Conservation (phyloP, 2,888 invertebrate genomes). For the Alloplasta piceator region DNA sequence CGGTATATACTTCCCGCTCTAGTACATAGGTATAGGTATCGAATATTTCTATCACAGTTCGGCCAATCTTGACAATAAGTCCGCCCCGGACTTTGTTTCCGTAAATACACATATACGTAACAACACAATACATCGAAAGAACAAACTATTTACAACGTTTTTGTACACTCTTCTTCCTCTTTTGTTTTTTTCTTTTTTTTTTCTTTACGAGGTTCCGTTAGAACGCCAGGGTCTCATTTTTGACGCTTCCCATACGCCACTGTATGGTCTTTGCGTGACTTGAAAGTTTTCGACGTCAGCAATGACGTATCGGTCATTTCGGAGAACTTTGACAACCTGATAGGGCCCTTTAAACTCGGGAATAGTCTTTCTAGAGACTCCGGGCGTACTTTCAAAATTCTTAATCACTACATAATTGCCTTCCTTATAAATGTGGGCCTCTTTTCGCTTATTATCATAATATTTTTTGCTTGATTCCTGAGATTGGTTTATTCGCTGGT, state of each 20-base stretch:
- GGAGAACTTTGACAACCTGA: slow-evolving; percentile 45
- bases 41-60: too few species aligned
- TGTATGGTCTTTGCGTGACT: slow-evolving; percentile 54
- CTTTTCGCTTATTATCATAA: slow-evolving; percentile 71
- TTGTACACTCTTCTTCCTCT: too few species aligned
- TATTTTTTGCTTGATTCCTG: slow-evolving; percentile 68
- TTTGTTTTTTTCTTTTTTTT: too few species aligned
- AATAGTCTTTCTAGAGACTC: slow-evolving; percentile 56
- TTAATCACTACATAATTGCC: slow-evolving; percentile 64
- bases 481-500: slow-evolving; percentile 57
- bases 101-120: too few species aligned
- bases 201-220: neutral
- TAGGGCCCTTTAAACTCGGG: too few species aligned
- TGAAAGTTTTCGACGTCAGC: slow-evolving; percentile 61
- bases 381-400: too few species aligned
- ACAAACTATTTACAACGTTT: too few species aligned
- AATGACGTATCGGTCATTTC: slow-evolving; percentile 65
- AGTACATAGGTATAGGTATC: too few species aligned
- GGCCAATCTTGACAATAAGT: slow-evolving; percentile 38
- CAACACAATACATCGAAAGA: too few species aligned
- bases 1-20: too few species aligned
- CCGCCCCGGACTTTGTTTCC: slow-evolving; percentile 34
- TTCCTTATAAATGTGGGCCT: slow-evolving; percentile 51
- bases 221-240: slow-evolving; percentile 58
- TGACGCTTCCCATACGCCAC: slow-evolving; percentile 59